phyloP scores from a whole-genome alignment of 2,797 vertebrate genomes.

The Myotis vivesi region DNA sequence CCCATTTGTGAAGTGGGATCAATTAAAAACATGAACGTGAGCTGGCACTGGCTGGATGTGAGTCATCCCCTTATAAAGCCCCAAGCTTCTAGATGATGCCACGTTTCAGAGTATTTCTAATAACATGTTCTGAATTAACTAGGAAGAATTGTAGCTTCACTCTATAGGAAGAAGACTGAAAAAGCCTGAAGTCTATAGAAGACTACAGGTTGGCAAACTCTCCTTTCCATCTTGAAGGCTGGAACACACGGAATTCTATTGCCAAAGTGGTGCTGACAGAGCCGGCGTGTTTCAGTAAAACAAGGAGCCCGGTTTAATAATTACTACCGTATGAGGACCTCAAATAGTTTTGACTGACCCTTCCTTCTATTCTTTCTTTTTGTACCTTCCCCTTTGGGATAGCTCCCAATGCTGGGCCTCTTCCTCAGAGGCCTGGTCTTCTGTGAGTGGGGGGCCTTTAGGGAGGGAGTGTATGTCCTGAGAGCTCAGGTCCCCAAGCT shows the following conservation, averaged over 20 bases:
- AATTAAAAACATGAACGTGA: background rate
- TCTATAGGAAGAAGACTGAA: background rate
- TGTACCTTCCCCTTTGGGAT: background rate
- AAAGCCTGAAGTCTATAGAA: background rate
- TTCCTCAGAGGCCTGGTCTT: background rate
- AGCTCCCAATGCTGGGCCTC: background rate
- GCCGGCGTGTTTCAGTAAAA: background rate
- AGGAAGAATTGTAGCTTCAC: background rate
- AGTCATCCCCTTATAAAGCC: background rate
- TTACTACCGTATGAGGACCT: background rate
- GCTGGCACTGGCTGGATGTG: background rate
- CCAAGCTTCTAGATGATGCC: background rate
- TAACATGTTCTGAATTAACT: background rate
- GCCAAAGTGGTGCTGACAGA: background rate
- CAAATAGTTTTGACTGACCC: background rate
- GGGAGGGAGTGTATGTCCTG: fast-evolving
- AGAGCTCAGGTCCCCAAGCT: background rate
- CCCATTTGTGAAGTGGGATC: background rate
- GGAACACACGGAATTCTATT: background rate
- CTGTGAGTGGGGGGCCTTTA: fast-evolving
- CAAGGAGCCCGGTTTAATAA: background rate
- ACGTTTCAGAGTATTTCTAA: background rate
- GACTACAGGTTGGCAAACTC: background rate
- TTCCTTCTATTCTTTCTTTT: background rate
- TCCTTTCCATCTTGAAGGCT: background rate